These are phyloP conservation scores for Pluvianellus socialis DNA, from an alignment of 2,113 vertebrate genomes.

Conservation along the genomic window DNA sequence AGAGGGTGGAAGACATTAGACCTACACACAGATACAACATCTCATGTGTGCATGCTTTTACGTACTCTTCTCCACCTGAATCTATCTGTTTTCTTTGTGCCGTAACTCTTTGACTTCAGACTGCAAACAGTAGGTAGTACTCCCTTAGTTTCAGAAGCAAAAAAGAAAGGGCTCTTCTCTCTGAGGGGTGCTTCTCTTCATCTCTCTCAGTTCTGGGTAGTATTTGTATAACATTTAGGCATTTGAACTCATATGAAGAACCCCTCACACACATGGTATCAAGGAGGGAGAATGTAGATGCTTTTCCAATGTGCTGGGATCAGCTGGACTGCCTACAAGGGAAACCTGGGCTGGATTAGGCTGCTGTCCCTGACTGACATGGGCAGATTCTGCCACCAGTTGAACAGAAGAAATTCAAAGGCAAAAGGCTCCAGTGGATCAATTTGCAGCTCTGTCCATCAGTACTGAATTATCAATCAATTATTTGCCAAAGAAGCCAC, in stretches of 20 bases:
- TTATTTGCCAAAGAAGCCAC: too few relatives aligned
- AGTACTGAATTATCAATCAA: too few relatives aligned
- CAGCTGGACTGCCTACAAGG: neutral
- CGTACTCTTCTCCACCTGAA: fast-evolving
- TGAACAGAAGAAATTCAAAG: neutral
- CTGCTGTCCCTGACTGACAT: neutral
- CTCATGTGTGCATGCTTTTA: fast-evolving
- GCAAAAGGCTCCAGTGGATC: neutral
- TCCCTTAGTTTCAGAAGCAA: neutral
- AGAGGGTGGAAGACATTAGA: neutral
- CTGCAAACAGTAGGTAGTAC: neutral
- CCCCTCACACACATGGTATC: neutral
- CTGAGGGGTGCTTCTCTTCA: neutral
- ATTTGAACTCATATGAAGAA: neutral
- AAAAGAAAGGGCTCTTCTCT: neutral
- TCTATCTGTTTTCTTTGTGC: neutral
- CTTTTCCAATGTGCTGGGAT: neutral
- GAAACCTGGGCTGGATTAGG: neutral
- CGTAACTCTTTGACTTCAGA: neutral
- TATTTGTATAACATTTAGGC: neutral
- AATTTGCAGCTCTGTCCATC: too few relatives aligned
- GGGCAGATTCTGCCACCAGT: neutral
- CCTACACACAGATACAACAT: neutral
- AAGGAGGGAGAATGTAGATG: neutral
- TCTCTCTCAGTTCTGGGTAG: fast-evolving